phyloP scores from a whole-genome alignment of 2,113 vertebrate species.

The Ellobius talpinus region DNA sequence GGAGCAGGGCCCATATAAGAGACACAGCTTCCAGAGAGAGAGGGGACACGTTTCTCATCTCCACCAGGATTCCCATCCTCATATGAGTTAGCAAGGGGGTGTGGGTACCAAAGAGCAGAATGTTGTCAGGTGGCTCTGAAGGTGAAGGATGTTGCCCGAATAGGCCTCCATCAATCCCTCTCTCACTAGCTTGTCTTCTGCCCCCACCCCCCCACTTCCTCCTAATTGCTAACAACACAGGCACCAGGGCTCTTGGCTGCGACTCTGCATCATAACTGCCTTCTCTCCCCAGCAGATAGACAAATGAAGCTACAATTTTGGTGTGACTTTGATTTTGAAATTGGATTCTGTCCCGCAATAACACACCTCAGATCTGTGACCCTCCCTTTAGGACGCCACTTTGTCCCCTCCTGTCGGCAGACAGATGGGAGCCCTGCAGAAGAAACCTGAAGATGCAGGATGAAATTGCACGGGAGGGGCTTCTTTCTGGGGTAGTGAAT shows the following conservation, averaged over 20 bases:
- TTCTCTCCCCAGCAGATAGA: constrained; percentile 15
- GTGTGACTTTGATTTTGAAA: constrained; percentile 50
- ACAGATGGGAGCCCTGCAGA: background rate
- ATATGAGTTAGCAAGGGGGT: background rate
- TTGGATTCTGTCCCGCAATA: background rate
- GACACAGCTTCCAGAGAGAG: background rate
- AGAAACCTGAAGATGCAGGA: background rate
- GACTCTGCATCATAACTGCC: background rate
- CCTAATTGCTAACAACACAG: background rate
- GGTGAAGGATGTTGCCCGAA: background rate
- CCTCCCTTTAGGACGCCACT: background rate
- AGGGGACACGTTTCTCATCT: background rate
- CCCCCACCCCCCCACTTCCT: background rate
- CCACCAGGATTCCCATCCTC: background rate
- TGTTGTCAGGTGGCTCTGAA: background rate
- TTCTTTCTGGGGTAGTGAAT: constrained; percentile 14
- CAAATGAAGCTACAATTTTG: background rate
- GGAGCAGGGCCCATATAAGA: background rate
- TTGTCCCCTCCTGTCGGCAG: background rate
- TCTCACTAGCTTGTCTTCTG: background rate
- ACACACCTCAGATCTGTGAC: background rate
- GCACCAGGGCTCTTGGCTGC: background rate
- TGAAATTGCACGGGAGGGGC: background rate
- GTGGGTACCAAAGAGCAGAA: background rate
- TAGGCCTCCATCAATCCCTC: background rate